Evolutionary conservation across 1,140 invertebrate species (phyloP).

Genomic region (Lepidotrigona ventralis): DNA sequence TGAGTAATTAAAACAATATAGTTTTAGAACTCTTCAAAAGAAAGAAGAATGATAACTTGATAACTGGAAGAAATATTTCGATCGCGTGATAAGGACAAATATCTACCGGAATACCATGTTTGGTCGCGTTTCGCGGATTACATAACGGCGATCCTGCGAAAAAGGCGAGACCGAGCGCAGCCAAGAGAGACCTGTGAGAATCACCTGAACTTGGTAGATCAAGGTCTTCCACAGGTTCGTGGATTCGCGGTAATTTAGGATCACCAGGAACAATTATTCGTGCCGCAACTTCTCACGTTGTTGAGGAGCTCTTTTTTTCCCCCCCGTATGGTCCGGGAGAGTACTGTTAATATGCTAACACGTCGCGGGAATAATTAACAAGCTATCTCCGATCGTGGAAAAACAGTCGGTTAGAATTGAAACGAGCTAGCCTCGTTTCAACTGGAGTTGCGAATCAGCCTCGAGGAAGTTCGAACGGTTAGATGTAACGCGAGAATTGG

Average conservation of each 20-base stretch:
- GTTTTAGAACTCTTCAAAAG: no score
- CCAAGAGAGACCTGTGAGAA: conserved; percentile 57
- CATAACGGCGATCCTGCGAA: conserved; percentile 32
- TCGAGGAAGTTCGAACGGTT: conserved; percentile 4
- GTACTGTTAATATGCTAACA: conserved; percentile 41
- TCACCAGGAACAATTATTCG: conserved; percentile 41
- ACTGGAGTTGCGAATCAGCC: background rate
- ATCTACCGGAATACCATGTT: background rate
- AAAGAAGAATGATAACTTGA: no score
- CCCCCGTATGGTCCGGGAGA: background rate
- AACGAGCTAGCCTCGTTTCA: background rate
- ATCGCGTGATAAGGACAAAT: background rate
- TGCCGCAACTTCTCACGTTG: conserved; percentile 41
- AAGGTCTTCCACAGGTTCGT: conserved; percentile 23
- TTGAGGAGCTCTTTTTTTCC: conserved; percentile 5
- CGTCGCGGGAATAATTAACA: conserved; percentile 28
- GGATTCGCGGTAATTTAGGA: conserved; percentile 41
- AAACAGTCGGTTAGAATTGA: background rate
- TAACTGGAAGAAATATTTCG: background rate
- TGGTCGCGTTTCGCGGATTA: conserved; percentile 2
- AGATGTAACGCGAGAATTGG: background rate
- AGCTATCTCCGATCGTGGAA: conserved; percentile 7
- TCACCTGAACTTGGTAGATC: conserved; percentile 63
- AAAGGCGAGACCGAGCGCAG: background rate
- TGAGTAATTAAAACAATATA: no score